Evolutionary conservation across 2,113 vertebrate species (phyloP).

Genomic region (Reinhardtius hippoglossoides): DNA sequence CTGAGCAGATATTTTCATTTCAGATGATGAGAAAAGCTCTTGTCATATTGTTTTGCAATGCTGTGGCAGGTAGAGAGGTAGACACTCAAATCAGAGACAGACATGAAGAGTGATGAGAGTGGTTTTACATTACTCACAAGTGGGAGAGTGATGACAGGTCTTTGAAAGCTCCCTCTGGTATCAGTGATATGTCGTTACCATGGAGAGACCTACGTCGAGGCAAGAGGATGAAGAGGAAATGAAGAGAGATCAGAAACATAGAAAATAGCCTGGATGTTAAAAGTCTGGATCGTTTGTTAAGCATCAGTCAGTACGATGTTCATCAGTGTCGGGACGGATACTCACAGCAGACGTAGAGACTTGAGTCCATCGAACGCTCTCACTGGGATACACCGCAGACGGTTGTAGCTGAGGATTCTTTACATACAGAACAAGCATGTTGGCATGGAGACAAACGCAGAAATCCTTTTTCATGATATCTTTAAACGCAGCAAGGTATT

Average conservation of each 20-base stretch:
- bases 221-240: slow-evolving; percentile 4
- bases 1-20: slow-evolving; percentile 9
- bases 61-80: slow-evolving; percentile 15
- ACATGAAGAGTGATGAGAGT: slow-evolving; percentile 19
- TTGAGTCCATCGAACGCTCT: slow-evolving; percentile 92
- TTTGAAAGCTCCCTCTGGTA: slow-evolving; percentile 96
- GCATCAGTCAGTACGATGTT: not conserved
- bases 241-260: no score
- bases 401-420: slow-evolving; percentile 98
- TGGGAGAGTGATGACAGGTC: slow-evolving; percentile 95
- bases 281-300: not conserved
- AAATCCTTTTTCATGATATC: not conserved
- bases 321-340: slow-evolving; percentile 39
- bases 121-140: slow-evolving; percentile 86
- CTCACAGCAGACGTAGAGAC: slow-evolving; percentile 93
- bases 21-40: not conserved
- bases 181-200: slow-evolving; percentile 95
- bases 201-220: slow-evolving; percentile 89
- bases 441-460: slow-evolving; percentile 31
- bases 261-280: slow-evolving; percentile 1
- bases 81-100: slow-evolving; percentile 11
- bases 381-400: slow-evolving; percentile 91
- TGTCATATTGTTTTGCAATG: slow-evolving; percentile 27
- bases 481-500: slow-evolving; percentile 1
- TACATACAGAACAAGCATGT: slow-evolving; percentile 60